Conservation (phyloP, 1,140 invertebrate species). For the Fopius arisanus region DNA sequence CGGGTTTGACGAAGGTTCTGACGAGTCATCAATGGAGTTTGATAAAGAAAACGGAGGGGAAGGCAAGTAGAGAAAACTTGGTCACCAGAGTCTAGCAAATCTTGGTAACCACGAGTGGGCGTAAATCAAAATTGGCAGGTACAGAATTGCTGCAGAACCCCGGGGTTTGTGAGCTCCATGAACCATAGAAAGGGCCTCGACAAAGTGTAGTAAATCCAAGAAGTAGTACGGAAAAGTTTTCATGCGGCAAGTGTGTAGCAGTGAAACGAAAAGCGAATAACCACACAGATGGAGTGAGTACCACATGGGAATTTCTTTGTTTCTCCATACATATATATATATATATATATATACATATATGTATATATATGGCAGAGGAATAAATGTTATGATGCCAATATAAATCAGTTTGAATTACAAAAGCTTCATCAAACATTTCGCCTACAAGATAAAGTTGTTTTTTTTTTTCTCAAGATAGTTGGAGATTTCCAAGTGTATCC, state of each 20-base stretch:
- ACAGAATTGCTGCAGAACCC: conserved; percentile 42
- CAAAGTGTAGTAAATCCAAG: conserved; percentile 37
- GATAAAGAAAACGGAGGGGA: not conserved
- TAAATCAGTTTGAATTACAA: not conserved
- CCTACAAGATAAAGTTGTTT: not conserved
- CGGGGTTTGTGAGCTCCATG: not conserved
- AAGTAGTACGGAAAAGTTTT: conserved; percentile 18
- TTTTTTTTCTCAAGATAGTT: not conserved
- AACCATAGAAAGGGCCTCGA: conserved; percentile 22
- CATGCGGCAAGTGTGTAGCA: not conserved
- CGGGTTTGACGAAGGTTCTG: not conserved
- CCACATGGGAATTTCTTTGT: not conserved
- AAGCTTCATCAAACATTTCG: not conserved
- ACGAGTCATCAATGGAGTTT: conserved; percentile 3
- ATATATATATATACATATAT: too few relatives aligned
- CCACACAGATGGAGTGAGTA: too few relatives aligned
- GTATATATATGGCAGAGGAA: too few relatives aligned
- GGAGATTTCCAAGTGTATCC: too few relatives aligned
- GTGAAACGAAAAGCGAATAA: conserved; percentile 26
- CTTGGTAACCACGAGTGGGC: conserved; percentile 10
- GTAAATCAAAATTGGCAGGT: conserved; percentile 50
- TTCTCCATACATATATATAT: too few relatives aligned
- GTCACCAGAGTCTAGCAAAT: not conserved
- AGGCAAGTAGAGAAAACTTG: not conserved
- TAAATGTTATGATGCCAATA: not conserved